Conservation (phyloP, 2,888 invertebrate genomes). For the Escarpia spicata region DNA sequence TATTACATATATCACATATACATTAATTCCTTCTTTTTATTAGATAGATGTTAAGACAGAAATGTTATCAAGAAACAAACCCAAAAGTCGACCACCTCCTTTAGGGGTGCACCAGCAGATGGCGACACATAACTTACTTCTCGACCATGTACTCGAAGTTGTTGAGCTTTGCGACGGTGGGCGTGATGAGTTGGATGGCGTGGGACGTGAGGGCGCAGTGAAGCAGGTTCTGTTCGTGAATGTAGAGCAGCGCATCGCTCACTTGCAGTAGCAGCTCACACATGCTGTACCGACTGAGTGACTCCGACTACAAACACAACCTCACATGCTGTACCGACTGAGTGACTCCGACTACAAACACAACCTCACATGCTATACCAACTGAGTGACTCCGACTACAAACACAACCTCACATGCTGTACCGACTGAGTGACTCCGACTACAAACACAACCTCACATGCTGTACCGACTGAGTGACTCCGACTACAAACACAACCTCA, state of each 20-base stretch:
- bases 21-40: background rate
- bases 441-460: no score
- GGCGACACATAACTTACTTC: conserved; percentile 44
- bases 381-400: no score
- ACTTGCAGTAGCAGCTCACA: conserved; percentile 61
- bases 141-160: conserved; percentile 66
- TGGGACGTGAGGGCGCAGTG: conserved; percentile 67
- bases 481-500: no score
- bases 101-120: background rate
- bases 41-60: background rate
- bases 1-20: background rate
- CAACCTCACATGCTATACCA: no score
- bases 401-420: no score
- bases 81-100: background rate
- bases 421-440: no score
- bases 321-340: no score
- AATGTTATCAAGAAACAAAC: background rate
- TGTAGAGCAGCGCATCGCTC: conserved; percentile 64
- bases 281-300: conserved; percentile 28
- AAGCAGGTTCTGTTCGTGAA: conserved; percentile 65
- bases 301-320: conserved; percentile 13
- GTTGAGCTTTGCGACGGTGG: conserved; percentile 64
- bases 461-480: no score
- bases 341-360: no score
- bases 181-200: conserved; percentile 64